A percentile compares a stretch with the other conserved stretches of the same genome.
Conservation (phyloP, 2,113 vertebrate species). For the Glaucidium brasilianum region DNA sequence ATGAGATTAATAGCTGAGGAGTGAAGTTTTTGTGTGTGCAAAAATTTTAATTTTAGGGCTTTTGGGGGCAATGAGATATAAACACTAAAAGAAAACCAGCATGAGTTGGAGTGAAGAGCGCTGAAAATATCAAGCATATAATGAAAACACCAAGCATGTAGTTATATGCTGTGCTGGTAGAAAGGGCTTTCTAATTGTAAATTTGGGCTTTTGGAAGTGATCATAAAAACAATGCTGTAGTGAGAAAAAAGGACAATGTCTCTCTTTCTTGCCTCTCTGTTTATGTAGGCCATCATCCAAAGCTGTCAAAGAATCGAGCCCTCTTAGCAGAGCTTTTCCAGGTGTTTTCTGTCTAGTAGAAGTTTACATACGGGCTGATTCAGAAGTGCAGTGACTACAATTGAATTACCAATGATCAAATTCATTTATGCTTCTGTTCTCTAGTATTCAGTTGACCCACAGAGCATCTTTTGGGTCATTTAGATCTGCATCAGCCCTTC, state of each 20-base stretch:
- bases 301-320: constrained; percentile 50
- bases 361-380: background rate
- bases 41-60: background rate
- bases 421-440: background rate
- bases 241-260: constrained; percentile 19
- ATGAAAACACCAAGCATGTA: background rate
- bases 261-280: constrained; percentile 31
- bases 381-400: constrained; percentile 2
- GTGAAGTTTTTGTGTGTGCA: background rate
- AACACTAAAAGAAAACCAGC: background rate
- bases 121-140: background rate
- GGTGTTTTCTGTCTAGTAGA: constrained; percentile 36
- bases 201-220: background rate
- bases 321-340: constrained; percentile 30
- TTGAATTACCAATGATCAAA: background rate
- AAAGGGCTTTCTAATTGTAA: background rate
- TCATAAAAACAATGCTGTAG: background rate
- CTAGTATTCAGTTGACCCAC: background rate
- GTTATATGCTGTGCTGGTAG: background rate
- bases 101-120: background rate
- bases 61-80: background rate
- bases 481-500: constrained; percentile 10
- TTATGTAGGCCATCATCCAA: constrained; percentile 51
- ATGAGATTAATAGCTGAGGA: constrained; percentile 12
- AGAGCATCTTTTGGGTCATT: constrained; percentile 35